Base-by-base conservation (phyloP, 2,113 vertebrate species). In the Hassar affinis region DNA sequence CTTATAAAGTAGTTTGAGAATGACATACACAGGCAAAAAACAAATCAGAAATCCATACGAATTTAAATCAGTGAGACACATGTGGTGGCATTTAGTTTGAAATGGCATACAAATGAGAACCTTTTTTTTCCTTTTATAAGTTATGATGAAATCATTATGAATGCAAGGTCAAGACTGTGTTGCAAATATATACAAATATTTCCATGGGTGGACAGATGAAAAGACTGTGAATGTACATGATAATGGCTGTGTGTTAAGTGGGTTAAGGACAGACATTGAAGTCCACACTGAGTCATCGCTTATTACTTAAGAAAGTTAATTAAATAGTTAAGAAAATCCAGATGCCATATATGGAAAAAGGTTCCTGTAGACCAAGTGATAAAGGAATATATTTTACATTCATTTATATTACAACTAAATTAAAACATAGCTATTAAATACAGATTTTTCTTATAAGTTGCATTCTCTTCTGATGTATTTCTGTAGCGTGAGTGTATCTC, bases 401-500 rank as follows among this genome's bases (percentile, higher is more conserved):
- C 12, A 77, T 66, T 33, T 68, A 66, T 68, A 1, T 33, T 54
- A 35, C 14, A 7, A 0, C 14, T 45, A n/a, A 38, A 38, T 2
- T 68, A 12, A 56, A 54, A 30, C 35, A 51, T 56, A 51, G 17
- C 42, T 30, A 54, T 45, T 33, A 12, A 56, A 27, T 56, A 30
- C n/a, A 64, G 15, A n/a, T 38, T 47, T 45, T 35, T 66, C 25
- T 52, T 18, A 33, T 56, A 54, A 10, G 7, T 17, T 49, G 51
- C 22, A 42, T 52, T 79, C n/a, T 82, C 4, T 68, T 85, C 10
- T 47, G n/a, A 57, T 72, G 18, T 33, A 35, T 51, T 80, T 9
- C 71, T 45, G 42, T 64, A 94, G 93, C 94, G 92, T 88, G 94
- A 94, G 87, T 94, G 93, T 93, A 94, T 94, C 88, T 94, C 94